phyloP scores from a whole-genome alignment of 2,113 vertebrate genomes.

The Megalops atlanticus region DNA sequence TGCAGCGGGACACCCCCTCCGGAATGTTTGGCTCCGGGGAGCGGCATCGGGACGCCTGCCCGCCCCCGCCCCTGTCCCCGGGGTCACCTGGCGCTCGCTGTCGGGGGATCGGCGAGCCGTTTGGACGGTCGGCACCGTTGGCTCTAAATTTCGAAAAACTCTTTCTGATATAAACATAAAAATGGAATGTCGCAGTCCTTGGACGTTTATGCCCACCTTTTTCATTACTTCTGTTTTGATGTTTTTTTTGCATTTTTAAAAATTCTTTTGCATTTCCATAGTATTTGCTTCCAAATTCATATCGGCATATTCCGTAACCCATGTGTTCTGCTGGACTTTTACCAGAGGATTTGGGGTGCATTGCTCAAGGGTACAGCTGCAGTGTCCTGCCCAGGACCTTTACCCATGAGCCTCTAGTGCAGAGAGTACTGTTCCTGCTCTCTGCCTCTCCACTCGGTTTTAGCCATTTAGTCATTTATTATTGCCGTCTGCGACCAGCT shows the following conservation, averaged over 20 bases:
- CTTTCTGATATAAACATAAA: neutral
- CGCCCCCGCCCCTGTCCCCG: neutral
- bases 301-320: neutral
- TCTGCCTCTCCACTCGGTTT: too few species aligned
- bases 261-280: neutral
- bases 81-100: neutral
- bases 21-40: conserved; percentile 1
- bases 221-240: neutral
- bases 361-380: neutral
- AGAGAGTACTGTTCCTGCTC: too few species aligned
- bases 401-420: too few species aligned
- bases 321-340: neutral
- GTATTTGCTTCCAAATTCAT: neutral
- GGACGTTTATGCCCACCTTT: neutral
- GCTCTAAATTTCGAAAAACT: too few species aligned
- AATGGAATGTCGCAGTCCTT: neutral
- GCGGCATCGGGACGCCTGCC: neutral
- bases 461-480: too few species aligned
- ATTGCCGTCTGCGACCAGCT: too few species aligned
- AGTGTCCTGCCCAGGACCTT: neutral
- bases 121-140: too few species aligned
- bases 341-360: neutral
- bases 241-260: neutral
- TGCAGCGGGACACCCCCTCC: conserved; percentile 34
- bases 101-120: too few species aligned